Base-by-base conservation (phyloP, 2,113 vertebrate species). In the Podocnemis expansa region DNA sequence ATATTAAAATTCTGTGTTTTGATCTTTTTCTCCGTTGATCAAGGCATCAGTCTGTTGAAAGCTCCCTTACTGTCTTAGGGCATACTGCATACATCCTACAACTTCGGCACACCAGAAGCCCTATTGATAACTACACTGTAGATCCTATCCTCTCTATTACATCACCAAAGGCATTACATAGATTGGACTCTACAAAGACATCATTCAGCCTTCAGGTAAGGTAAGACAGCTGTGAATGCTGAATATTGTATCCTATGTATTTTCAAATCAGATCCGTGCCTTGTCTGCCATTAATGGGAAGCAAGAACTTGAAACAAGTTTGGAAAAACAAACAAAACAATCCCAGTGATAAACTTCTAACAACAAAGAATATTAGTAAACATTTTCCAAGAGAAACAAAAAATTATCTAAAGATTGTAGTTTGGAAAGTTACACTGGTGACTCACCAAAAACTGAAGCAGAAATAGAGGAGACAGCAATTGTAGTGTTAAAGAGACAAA, bases 371-470 rank as follows among this genome's bases (percentile, higher is more conserved):
- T 56, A 52, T 21, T 54, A 45, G 75, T 22, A 9, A 1, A 1
- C 31, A 63, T n/a, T 41, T 55, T 2, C 0, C 1, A 85, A 82
- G 52, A 4, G 41, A 76, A 27, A 8, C 0, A 55, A 0, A 56
- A 70, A 83, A 81, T 78, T 29, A 43, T 2, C 1, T 52, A 8
- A 5, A 5, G 45, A 52, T 63, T 0, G 1, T 1, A 0, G n/a
- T 10, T 52, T 19, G 1, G 52, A n/a, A 78, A 82, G 43, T 21
- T 2, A 21, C 6, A 29, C 8, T 52, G 14, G 10, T 81, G 3
- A 78, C 51, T 56, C 22, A 67, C 34, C 24, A 85, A 73, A 93
- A 80, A 2, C 22, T 19, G 75, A 45, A 84, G 4, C 47, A 3
- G n/a, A 70, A 70, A 21, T 17, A 70, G 29, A 38, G n/a, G n/a